phyloP scores from a whole-genome alignment of 2,888 invertebrate species.

The Molanna angustata region DNA sequence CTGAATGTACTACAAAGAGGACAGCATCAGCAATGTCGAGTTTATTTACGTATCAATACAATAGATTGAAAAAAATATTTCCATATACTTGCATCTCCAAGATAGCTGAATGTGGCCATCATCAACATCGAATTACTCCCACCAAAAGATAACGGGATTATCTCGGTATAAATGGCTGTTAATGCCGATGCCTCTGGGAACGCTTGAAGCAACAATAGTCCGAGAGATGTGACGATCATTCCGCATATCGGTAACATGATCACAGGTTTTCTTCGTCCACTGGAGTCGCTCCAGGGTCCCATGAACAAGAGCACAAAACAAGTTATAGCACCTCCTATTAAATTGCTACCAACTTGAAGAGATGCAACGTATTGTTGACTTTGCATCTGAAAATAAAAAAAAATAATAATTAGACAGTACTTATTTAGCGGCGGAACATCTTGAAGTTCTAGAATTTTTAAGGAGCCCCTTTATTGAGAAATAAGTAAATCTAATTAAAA shows the following conservation, averaged over 20 bases:
- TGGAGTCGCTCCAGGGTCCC: slow-evolving; percentile 63
- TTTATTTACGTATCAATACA: too few species aligned
- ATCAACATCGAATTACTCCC: slow-evolving; percentile 69
- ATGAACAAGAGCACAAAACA: slow-evolving; percentile 51
- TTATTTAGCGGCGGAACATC: background rate
- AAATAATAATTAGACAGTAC: background rate
- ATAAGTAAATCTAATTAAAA: slow-evolving; percentile 1
- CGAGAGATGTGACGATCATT: slow-evolving; percentile 51
- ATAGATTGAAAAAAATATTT: too few species aligned
- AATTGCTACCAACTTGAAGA: slow-evolving; percentile 10
- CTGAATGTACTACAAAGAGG: too few species aligned
- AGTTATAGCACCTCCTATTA: slow-evolving; percentile 16
- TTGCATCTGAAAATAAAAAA: slow-evolving; percentile 15
- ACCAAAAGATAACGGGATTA: slow-evolving; percentile 66
- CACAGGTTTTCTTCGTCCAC: slow-evolving; percentile 56
- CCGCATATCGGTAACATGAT: slow-evolving; percentile 56
- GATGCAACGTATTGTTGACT: slow-evolving; percentile 20
- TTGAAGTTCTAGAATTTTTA: background rate
- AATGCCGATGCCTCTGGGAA: slow-evolving; percentile 48
- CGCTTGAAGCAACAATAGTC: slow-evolving; percentile 46
- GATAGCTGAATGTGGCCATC: slow-evolving; percentile 74
- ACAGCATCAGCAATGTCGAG: too few species aligned
- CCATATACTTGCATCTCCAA: slow-evolving; percentile 67
- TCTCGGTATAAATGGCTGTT: slow-evolving; percentile 48
- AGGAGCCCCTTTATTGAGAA: too few species aligned